phyloP scores from a whole-genome alignment of 2,888 invertebrate genomes.

The Gandaritis pyraliata region DNA sequence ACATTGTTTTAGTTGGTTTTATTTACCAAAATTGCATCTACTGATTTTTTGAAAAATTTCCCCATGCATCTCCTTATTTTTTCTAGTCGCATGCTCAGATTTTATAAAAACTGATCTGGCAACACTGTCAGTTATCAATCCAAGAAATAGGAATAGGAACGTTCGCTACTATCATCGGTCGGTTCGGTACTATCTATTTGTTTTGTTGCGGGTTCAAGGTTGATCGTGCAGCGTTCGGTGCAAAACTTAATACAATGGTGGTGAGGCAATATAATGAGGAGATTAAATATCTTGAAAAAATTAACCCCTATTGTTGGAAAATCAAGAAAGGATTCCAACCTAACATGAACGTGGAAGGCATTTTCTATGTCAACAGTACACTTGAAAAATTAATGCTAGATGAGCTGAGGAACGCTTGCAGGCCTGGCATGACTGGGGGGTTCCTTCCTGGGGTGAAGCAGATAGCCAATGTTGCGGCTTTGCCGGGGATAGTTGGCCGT shows the following conservation, averaged over 20 bases:
- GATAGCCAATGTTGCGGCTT: constrained; percentile 99
- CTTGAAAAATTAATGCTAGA: constrained; percentile 99
- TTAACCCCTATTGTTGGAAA: constrained; percentile 93
- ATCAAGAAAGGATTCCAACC: constrained; percentile 99
- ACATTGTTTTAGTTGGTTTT: too few species aligned
- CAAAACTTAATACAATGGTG: constrained; percentile 85
- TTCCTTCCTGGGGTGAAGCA: constrained; percentile 99
- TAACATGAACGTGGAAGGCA: constrained; percentile 99
- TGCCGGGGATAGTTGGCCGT: constrained; percentile 97
- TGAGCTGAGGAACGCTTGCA: constrained; percentile 95
- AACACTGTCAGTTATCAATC: too few species aligned
- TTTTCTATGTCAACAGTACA: constrained; percentile 97
- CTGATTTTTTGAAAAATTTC: too few species aligned
- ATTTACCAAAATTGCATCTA: too few species aligned
- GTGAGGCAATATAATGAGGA: constrained; percentile 97
- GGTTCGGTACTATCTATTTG: too few species aligned
- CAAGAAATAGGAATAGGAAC: too few species aligned
- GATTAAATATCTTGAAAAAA: constrained; percentile 95
- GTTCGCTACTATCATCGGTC: too few species aligned
- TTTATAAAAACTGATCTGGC: too few species aligned
- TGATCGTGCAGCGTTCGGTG: too few species aligned
- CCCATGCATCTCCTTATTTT: too few species aligned
- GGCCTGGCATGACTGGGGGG: constrained; percentile 96
- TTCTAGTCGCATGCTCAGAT: too few species aligned
- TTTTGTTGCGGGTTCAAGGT: too few species aligned